phyloP scores from a whole-genome alignment of 2,888 invertebrate genomes.

The Pteria penguin region DNA sequence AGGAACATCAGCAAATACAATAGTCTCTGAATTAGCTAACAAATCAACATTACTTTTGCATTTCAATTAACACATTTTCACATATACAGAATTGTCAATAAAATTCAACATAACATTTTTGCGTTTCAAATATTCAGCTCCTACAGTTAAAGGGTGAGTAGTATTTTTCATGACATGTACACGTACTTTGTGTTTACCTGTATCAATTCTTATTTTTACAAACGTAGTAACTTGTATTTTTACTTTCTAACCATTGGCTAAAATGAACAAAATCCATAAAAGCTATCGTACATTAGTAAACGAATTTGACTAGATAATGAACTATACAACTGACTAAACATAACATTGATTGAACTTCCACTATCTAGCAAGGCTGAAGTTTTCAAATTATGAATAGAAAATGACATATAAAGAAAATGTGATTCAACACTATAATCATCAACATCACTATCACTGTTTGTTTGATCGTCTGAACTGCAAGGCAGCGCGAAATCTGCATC shows the following conservation, averaged over 20 bases:
- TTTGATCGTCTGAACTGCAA: background rate
- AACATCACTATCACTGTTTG: background rate
- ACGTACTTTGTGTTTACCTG: background rate
- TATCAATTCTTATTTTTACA: background rate
- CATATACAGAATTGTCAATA: background rate
- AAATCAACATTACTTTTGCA: background rate
- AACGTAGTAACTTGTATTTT: constrained; percentile 4
- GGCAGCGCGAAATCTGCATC: background rate
- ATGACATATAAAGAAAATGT: constrained; percentile 13
- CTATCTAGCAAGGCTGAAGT: constrained; percentile 17
- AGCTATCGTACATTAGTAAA: background rate
- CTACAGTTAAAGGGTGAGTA: constrained; percentile 15
- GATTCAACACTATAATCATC: background rate
- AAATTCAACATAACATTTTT: constrained; percentile 9
- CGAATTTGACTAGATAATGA: background rate
- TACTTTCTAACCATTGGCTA: constrained; percentile 4
- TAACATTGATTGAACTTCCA: constrained; percentile 27
- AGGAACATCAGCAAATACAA: constrained; percentile 8
- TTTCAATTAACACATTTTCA: background rate
- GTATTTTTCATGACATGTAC: constrained; percentile 11
- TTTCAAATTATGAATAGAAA: background rate
- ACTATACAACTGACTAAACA: constrained; percentile 15
- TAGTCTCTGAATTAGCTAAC: constrained; percentile 12
- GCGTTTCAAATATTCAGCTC: background rate
- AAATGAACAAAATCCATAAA: background rate